Evolutionary conservation across 2,113 vertebrate genomes (phyloP).

Genomic region (Forbesichthys papilliferus): DNA sequence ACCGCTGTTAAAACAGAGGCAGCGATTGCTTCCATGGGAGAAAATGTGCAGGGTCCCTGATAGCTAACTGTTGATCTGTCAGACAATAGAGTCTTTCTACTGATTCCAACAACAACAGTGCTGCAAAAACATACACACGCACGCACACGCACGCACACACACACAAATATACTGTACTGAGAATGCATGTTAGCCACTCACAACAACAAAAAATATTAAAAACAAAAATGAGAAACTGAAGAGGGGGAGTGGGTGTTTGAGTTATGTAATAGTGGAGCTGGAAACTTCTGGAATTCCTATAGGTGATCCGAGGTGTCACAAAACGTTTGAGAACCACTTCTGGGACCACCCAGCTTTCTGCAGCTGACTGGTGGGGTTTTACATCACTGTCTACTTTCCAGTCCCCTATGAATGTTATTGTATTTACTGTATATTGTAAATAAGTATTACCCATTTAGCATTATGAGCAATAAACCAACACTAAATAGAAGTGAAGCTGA

Average conservation of each 20-base stretch:
- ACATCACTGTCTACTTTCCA: too few species aligned
- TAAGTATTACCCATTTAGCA: too few species aligned
- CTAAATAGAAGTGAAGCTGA: conserved; percentile 1
- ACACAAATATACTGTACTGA: conserved; percentile 16
- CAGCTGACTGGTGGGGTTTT: too few species aligned
- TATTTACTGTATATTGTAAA: too few species aligned
- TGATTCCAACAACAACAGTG: conserved; percentile 59
- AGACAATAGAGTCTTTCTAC: conserved; percentile 38
- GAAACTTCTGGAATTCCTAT: too few species aligned
- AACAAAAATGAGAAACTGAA: conserved; percentile 18
- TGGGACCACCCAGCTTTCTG: too few species aligned
- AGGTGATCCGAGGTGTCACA: too few species aligned
- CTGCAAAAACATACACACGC: background rate
- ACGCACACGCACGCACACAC: conserved; percentile 1
- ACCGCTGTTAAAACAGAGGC: conserved; percentile 25
- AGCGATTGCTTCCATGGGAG: conserved; percentile 10
- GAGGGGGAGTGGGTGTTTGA: conserved; percentile 7
- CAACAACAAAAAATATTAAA: conserved; percentile 37
- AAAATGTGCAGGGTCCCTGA: conserved; percentile 17
- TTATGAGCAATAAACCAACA: conserved; percentile 17
- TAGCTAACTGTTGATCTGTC: conserved; percentile 40
- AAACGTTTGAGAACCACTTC: too few species aligned
- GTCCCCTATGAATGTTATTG: too few species aligned
- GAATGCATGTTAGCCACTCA: conserved; percentile 34
- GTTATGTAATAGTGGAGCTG: background rate